These are phyloP conservation scores for Ptychochromis oligacanthus DNA, from an alignment of 2,113 vertebrate genomes.

Conservation along the genomic window DNA sequence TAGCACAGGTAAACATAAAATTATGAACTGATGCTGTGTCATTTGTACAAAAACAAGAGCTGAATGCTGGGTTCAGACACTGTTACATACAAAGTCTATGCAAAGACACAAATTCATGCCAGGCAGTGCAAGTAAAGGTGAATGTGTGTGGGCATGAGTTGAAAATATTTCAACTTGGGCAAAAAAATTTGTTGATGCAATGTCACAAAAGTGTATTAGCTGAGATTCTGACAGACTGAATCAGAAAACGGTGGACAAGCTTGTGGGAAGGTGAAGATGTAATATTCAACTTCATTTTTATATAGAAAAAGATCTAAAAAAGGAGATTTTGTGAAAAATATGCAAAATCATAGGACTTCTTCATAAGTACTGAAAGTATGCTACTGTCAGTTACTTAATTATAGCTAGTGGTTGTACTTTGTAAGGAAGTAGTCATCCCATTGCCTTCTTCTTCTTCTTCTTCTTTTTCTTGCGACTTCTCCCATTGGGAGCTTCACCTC, in stretches of 20 bases:
- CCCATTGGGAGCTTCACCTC: too few species aligned
- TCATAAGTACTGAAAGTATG: background rate
- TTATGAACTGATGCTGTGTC: too few species aligned
- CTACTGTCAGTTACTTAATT: background rate
- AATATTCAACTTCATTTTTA: background rate
- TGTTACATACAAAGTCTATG: background rate
- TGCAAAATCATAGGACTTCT: background rate
- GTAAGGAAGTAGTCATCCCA: background rate
- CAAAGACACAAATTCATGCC: background rate
- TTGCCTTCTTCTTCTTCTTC: background rate
- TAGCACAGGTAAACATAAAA: too few species aligned
- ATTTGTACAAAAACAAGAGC: too few species aligned
- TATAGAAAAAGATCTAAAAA: background rate
- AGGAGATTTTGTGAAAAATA: background rate
- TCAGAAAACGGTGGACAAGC: fast-evolving
- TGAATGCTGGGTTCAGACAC: background rate
- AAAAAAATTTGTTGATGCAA: background rate
- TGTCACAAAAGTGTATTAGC: background rate
- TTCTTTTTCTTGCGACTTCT: too few species aligned
- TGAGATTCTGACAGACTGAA: background rate
- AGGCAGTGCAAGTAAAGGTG: background rate
- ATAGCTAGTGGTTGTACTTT: background rate
- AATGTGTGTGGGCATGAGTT: background rate
- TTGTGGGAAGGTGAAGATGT: fast-evolving
- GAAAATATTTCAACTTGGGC: background rate